Evolutionary conservation across 2,888 invertebrate species (phyloP).

Genomic region (Hoplodrina ambigua): DNA sequence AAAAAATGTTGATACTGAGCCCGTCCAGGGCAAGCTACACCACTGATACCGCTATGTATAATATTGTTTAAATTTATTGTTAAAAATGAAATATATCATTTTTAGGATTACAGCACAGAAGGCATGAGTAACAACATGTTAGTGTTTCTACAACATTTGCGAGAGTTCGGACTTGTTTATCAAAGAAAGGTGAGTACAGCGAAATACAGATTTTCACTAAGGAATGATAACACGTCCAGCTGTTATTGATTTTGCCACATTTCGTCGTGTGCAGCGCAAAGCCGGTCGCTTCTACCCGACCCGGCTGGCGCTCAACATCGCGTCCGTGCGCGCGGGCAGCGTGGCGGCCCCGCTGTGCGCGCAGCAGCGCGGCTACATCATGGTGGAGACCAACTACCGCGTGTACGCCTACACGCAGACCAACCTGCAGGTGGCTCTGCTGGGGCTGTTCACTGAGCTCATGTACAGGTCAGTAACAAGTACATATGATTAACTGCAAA

Average conservation of each 20-base stretch:
- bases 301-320: constrained; percentile 96
- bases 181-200: constrained; percentile 94
- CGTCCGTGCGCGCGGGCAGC: constrained; percentile 86
- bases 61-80: not conserved
- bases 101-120: constrained; percentile 98
- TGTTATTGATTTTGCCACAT: not conserved
- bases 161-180: constrained; percentile 99
- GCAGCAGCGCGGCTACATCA: constrained; percentile 92
- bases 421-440: constrained; percentile 97
- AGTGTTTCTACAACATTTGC: constrained; percentile 97
- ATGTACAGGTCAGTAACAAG: constrained; percentile 91
- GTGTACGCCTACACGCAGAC: constrained; percentile 99
- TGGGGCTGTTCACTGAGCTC: constrained; percentile 98
- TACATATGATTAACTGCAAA: too few relatives aligned
- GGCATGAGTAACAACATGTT: constrained; percentile 97
- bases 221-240: too few relatives aligned
- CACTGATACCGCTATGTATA: not conserved
- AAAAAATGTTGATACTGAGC: too few relatives aligned
- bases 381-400: constrained; percentile 98
- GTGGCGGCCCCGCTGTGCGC: constrained; percentile 78
- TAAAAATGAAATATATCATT: constrained; percentile 32
- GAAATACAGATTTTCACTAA: too few relatives aligned
- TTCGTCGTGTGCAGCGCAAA: constrained; percentile 91
- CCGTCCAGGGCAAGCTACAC: too few relatives aligned
- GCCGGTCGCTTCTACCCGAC: constrained; percentile 99